A percentile compares a stretch with the other conserved stretches of the same genome.
phyloP scores from a whole-genome alignment of 2,888 invertebrate genomes.

The Agriopis aurantiaria region DNA sequence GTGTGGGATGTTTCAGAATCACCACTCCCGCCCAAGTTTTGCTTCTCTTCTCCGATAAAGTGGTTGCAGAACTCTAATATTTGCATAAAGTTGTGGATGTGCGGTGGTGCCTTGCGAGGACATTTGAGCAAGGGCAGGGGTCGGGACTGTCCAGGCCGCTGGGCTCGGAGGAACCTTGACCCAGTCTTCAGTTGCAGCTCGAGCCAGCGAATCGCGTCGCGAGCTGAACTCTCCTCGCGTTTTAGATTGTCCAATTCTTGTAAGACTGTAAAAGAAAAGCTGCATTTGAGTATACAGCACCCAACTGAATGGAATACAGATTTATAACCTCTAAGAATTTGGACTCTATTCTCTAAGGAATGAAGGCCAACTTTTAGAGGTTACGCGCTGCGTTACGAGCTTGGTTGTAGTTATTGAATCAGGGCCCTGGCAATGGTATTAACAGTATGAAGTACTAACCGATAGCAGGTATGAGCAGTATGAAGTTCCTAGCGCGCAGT shows the following conservation, averaged over 20 bases:
- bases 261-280: conserved; percentile 88
- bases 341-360: too few species aligned
- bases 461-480: conserved; percentile 94
- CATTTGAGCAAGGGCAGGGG: conserved; percentile 87
- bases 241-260: conserved; percentile 96
- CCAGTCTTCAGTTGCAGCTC: conserved; percentile 95
- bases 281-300: not conserved
- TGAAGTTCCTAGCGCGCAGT: conserved; percentile 93
- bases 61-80: conserved; percentile 94
- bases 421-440: not conserved
- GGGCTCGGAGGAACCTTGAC: conserved; percentile 94
- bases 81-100: conserved; percentile 90
- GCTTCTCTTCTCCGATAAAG: conserved; percentile 83
- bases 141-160: conserved; percentile 93
- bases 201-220: conserved; percentile 97
- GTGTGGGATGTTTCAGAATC: conserved; percentile 67
- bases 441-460: conserved; percentile 81
- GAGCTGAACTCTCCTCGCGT: conserved; percentile 92
- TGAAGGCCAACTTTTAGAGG: too few species aligned
- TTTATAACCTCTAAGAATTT: too few species aligned
- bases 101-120: conserved; percentile 76
- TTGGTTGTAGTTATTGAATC: too few species aligned
- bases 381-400: too few species aligned
- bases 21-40: conserved; percentile 69
- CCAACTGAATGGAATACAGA: too few species aligned